Evolutionary conservation across 1,140 invertebrate species (phyloP).

Genomic region (Eupristina koningsbergeri): DNA sequence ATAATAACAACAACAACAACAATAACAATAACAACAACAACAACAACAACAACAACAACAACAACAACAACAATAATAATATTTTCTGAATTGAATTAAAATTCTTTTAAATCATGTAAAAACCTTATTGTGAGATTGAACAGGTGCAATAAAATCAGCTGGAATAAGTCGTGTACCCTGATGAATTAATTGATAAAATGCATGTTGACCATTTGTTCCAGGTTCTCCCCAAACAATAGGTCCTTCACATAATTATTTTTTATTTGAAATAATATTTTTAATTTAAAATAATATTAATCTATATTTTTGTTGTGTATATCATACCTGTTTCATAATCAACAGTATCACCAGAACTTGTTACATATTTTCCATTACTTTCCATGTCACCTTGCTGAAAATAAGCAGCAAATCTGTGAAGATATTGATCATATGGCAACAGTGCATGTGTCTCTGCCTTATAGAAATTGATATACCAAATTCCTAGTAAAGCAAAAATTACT

Average conservation of each 20-base stretch:
- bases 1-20: too few relatives aligned
- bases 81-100: not conserved
- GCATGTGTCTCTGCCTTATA: conserved; percentile 96
- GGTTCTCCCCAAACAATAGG: conserved; percentile 91
- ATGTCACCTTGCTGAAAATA: conserved; percentile 99
- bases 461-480: conserved; percentile 98
- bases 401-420: conserved; percentile 97
- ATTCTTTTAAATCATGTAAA: conserved; percentile 55
- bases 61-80: not conserved
- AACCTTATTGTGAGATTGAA: conserved; percentile 93
- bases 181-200: conserved; percentile 97
- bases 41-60: too few relatives aligned
- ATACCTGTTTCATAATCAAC: conserved; percentile 89
- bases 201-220: conserved; percentile 99
- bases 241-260: conserved; percentile 62
- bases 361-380: conserved; percentile 99
- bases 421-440: conserved; percentile 98
- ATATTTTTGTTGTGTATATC: conserved; percentile 24
- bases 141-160: conserved; percentile 97
- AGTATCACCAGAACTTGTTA: conserved; percentile 82
- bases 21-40: too few relatives aligned
- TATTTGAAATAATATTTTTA: conserved; percentile 45
- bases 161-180: conserved; percentile 93
- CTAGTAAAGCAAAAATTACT: conserved; percentile 93
- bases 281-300: conserved; percentile 27